Percentiles rank a stretch among this genome's conserved stretches.
Conservation (phyloP, 1,140 invertebrate species). For the Melanaphis sacchari region DNA sequence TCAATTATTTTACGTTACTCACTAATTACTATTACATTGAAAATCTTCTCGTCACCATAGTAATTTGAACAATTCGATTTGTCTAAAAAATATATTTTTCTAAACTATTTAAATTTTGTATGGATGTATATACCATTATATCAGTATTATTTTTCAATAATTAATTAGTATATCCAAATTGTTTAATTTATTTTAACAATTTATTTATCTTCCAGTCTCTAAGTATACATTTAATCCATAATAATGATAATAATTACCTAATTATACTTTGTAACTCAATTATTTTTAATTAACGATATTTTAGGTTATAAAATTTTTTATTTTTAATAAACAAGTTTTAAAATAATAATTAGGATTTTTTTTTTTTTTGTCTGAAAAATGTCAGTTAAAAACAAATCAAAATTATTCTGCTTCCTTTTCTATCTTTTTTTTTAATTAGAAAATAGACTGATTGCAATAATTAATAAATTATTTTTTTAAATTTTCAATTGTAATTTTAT, state of each 20-base stretch:
- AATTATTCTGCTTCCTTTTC: neutral
- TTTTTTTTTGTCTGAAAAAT: neutral
- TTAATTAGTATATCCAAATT: neutral
- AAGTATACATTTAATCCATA: neutral
- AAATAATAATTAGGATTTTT: neutral
- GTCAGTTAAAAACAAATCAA: neutral
- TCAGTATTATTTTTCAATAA: neutral
- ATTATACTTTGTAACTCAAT: neutral
- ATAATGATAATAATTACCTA: neutral
- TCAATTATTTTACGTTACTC: neutral
- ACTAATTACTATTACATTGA: neutral
- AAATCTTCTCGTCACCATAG: neutral
- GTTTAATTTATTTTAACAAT: neutral
- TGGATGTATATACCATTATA: neutral
- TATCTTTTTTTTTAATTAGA: neutral
- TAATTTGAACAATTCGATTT: neutral
- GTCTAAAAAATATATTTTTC: neutral
- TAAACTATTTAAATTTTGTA: neutral
- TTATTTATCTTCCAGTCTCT: neutral
- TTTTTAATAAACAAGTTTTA: neutral
- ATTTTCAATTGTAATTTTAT: neutral
- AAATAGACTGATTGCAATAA: neutral
- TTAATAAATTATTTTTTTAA: neutral
- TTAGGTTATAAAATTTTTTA: neutral
- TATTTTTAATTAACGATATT: neutral